Base-by-base conservation (phyloP, 2,113 vertebrate species). In the Oophaga pumilio region DNA sequence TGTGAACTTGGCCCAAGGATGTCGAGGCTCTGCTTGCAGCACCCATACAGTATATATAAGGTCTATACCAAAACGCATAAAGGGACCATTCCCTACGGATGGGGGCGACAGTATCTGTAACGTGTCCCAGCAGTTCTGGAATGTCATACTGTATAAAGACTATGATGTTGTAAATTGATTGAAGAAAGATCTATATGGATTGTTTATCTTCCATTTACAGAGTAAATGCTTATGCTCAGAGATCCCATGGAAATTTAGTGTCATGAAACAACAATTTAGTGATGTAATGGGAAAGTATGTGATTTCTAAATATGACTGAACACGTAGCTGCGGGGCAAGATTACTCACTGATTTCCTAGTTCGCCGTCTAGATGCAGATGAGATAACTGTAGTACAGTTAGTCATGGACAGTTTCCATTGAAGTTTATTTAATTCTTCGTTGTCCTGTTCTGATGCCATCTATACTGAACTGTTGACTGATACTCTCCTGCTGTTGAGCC, bases 231-330 rank as follows among this genome's bases (percentile, higher is more conserved):
- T 13, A 7, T 78, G n/a, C 24, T 14, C 15, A 18, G 10, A 80
- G 18, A 80, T 26, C 14, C 14, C 59, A 33, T 24, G 22, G 76
- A 77, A 59, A 15, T 20, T 18, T 33, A 80, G 15, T 60, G 77
- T 57, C 59, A 79, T 60, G 24, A 26, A 49, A 20, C 18, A 52
- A 18, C 69, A n/a, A 76, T n/a, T 62, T 69, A 50, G 22, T 76
- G 84, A 86, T 76, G 20, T 43, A 62, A 57, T 8, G 24, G 53
- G 71, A 86, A 66, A 76, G 18, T 64, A 66, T 86, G 57, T 85
- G 15, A 24, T 73, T 10, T 85, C 49, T 60, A 76, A 64, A 52
- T 24, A 50, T 77, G 57, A 66, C 57, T 86, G 3, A 5, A 43
- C 49, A 53, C 33, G 24, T 10, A n/a, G 22, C 71, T 78, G 69